A percentile compares a stretch with the other conserved stretches of the same genome.
These are phyloP conservation scores for human (Homo sapiens) DNA, from an alignment of 2,113 vertebrate species.

Conservation along the genomic window DNA sequence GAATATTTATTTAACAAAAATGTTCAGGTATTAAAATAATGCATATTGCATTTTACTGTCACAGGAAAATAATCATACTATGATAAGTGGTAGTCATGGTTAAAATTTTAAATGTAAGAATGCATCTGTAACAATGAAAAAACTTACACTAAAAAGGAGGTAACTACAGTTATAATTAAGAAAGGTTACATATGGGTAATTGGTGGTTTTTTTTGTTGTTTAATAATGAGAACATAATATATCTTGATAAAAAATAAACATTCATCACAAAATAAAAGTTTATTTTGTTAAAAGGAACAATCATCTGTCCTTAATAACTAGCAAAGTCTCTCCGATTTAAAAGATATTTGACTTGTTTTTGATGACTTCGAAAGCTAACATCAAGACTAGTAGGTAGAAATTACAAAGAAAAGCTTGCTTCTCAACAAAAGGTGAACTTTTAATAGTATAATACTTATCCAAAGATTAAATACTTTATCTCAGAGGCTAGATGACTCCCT, in stretches of 20 bases:
- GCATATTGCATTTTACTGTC: background rate
- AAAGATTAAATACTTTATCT: background rate
- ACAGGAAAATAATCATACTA: background rate
- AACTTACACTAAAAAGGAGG: background rate
- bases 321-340: background rate
- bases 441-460: background rate
- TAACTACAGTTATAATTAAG: background rate
- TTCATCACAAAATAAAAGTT: background rate
- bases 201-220: background rate
- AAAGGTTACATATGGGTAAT: background rate
- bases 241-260: constrained; percentile 16
- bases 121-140: background rate
- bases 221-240: background rate
- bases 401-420: background rate
- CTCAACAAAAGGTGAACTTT: background rate
- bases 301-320: background rate
- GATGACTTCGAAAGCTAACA: background rate
- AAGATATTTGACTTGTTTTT: background rate
- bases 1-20: background rate
- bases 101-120: constrained; percentile 2
- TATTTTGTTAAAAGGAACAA: background rate
- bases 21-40: background rate
- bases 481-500: background rate
- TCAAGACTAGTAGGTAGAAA: background rate
- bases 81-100: background rate